These are phyloP conservation scores for Oscheius sp. DNA, from an alignment of 2,888 invertebrate genomes.

Conservation along the genomic window DNA sequence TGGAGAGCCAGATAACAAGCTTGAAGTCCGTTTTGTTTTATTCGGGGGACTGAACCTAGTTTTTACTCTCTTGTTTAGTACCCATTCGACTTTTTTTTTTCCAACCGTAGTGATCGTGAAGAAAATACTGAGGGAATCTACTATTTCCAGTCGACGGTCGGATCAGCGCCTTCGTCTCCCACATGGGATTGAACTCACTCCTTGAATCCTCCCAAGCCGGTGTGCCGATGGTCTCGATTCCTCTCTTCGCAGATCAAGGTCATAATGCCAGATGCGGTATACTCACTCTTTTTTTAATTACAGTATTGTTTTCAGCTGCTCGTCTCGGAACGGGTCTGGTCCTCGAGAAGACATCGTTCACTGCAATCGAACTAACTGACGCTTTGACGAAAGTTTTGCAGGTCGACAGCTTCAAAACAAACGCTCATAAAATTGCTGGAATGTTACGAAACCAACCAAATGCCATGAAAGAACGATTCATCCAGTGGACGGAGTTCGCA, in stretches of 20 bases:
- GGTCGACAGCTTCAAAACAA: conserved; percentile 37
- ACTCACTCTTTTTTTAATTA: not conserved
- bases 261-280: conserved; percentile 50
- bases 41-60: no score
- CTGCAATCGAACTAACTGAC: conserved; percentile 39
- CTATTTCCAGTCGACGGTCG: conserved; percentile 43
- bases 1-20: not conserved
- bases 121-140: no score
- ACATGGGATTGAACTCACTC: conserved; percentile 53
- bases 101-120: no score
- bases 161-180: conserved; percentile 51
- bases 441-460: conserved; percentile 47
- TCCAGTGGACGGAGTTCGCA: conserved; percentile 51
- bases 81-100: no score
- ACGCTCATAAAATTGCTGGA: conserved; percentile 39
- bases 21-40: not conserved
- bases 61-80: no score
- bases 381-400: conserved; percentile 42
- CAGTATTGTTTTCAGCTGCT: conserved; percentile 38
- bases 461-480: conserved; percentile 42
- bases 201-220: conserved; percentile 51
- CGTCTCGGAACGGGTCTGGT: conserved; percentile 46
- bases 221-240: conserved; percentile 51
- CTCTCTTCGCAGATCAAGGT: conserved; percentile 54
- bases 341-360: conserved; percentile 45